Conservation (phyloP, 2,797 vertebrate species). For the Caiman crocodilus region DNA sequence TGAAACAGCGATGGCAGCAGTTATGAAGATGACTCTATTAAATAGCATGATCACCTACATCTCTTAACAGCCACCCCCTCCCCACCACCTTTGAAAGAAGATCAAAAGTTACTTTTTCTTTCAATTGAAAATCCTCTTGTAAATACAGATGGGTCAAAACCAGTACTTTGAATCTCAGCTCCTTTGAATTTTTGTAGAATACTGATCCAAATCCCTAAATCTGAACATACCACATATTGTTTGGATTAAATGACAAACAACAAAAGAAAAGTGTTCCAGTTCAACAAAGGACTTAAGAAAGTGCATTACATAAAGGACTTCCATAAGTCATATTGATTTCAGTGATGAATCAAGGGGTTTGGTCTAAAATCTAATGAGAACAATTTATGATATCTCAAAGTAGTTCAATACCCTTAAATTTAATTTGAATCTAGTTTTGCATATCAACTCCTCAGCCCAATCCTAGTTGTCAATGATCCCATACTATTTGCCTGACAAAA, state of each 20-base stretch:
- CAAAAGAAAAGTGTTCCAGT: background rate
- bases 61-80: background rate
- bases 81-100: background rate
- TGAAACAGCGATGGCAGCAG: background rate
- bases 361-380: background rate
- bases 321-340: background rate
- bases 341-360: background rate
- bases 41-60: accelerated
- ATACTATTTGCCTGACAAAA: background rate
- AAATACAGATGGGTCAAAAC: background rate
- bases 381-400: background rate
- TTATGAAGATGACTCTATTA: background rate
- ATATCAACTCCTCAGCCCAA: background rate
- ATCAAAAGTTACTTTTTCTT: background rate
- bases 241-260: background rate
- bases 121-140: background rate
- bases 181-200: background rate
- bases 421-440: background rate
- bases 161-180: background rate
- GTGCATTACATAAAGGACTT: background rate
- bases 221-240: background rate
- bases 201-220: background rate
- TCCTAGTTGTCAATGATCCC: background rate
- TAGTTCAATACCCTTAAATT: background rate
- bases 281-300: background rate